A percentile compares a stretch with the other conserved stretches of the same genome.
These are phyloP conservation scores for Corynorhinus townsendii DNA, from an alignment of 2,113 vertebrate genomes.

Conservation along the genomic window DNA sequence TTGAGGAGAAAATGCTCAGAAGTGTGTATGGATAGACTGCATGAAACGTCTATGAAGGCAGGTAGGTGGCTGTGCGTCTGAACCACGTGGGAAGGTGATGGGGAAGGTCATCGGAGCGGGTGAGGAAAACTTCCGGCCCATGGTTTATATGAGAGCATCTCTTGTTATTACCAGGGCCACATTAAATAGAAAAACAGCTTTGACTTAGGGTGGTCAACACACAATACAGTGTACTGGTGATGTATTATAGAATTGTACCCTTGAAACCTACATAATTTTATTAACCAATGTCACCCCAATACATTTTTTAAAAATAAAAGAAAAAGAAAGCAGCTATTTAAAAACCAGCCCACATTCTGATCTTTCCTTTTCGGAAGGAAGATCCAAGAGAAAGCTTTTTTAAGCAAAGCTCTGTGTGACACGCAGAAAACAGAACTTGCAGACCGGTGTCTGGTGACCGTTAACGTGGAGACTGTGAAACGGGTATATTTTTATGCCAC, in stretches of 20 bases:
- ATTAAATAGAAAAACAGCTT: not conserved
- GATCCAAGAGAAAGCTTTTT: not conserved
- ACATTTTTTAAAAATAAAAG: not conserved
- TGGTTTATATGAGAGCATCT: not conserved
- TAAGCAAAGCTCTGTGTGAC: not conserved
- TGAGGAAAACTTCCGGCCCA: no score
- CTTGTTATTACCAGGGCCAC: no score
- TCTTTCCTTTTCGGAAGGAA: not conserved
- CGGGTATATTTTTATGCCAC: not conserved
- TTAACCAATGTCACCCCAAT: not conserved
- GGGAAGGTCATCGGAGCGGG: not conserved
- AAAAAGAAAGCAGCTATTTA: not conserved
- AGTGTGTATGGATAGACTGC: accelerated
- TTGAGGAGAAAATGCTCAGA: not conserved
- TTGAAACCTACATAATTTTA: not conserved
- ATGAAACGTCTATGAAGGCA: not conserved
- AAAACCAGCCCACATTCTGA: not conserved
- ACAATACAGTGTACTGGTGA: not conserved
- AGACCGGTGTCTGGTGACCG: not conserved
- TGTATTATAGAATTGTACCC: not conserved
- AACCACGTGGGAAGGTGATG: not conserved
- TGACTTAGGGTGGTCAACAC: not conserved
- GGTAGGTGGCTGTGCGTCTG: accelerated
- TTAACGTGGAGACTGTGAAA: no score
- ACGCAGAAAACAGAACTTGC: not conserved